Evolutionary conservation across 1,140 invertebrate species (phyloP).

Genomic region (Goniozus legneri): DNA sequence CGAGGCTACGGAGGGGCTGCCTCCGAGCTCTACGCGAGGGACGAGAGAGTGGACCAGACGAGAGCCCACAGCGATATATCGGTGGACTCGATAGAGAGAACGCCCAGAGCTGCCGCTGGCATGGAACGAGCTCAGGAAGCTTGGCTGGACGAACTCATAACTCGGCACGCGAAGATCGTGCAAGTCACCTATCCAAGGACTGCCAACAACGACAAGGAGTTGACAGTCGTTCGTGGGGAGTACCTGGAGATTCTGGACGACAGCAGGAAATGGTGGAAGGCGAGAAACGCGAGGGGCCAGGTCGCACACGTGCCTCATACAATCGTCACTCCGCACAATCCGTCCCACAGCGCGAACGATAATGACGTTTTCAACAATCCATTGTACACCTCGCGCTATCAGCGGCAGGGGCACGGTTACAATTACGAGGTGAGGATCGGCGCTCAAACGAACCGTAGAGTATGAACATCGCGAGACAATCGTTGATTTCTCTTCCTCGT

Average conservation of each 20-base stretch:
- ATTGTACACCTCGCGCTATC: slow-evolving; percentile 60
- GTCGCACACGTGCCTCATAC: slow-evolving; percentile 96
- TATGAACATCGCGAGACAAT: background rate
- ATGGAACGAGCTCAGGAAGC: slow-evolving; percentile 56
- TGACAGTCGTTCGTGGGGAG: slow-evolving; percentile 93
- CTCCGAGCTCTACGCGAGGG: slow-evolving; percentile 49
- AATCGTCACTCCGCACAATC: slow-evolving; percentile 77
- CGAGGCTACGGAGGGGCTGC: slow-evolving; percentile 50
- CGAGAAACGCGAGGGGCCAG: slow-evolving; percentile 82
- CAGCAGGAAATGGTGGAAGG: slow-evolving; percentile 98
- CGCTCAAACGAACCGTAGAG: too few species aligned
- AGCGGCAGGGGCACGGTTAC: slow-evolving; percentile 45
- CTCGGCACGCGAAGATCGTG: slow-evolving; percentile 77
- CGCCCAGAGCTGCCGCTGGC: slow-evolving; percentile 45
- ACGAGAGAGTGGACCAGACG: slow-evolving; percentile 49
- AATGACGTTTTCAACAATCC: slow-evolving; percentile 72
- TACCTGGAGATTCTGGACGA: slow-evolving; percentile 94
- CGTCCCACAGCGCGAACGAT: slow-evolving; percentile 36
- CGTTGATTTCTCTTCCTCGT: background rate
- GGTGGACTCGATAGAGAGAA: slow-evolving; percentile 71
- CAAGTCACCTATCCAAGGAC: slow-evolving; percentile 92
- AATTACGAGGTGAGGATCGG: slow-evolving; percentile 48
- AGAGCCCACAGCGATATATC: slow-evolving; percentile 70
- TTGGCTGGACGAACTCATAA: slow-evolving; percentile 74
- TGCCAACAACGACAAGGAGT: slow-evolving; percentile 97